phyloP scores from a whole-genome alignment of 2,888 invertebrate genomes.

The Blera fallax region DNA sequence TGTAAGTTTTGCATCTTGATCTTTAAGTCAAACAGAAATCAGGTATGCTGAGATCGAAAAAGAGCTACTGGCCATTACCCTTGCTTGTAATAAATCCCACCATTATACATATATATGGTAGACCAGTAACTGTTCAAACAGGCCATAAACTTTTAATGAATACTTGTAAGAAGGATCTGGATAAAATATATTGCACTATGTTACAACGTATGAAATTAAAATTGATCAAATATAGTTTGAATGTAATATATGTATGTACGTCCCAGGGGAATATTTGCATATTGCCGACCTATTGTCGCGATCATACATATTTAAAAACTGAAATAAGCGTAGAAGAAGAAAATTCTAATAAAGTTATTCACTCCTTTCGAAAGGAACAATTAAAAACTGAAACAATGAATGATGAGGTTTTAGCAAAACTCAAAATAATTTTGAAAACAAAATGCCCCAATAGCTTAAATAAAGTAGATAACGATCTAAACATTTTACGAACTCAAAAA shows the following conservation, averaged over 20 bases:
- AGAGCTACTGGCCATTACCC: slow-evolving; percentile 63
- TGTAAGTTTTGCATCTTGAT: slow-evolving; percentile 7
- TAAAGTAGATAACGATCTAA: not conserved
- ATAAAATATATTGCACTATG: slow-evolving; percentile 19
- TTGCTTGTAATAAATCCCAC: slow-evolving; percentile 76
- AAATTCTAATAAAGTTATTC: not conserved
- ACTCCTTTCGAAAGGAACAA: not conserved
- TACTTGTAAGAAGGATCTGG: slow-evolving; percentile 51
- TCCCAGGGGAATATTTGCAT: slow-evolving; percentile 5
- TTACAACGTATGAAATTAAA: slow-evolving; percentile 39
- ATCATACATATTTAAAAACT: no score
- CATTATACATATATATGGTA: slow-evolving; percentile 73
- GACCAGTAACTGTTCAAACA: slow-evolving; percentile 72
- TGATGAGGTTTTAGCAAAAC: not conserved
- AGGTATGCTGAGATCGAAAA: slow-evolving; percentile 73
- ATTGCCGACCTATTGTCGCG: no score
- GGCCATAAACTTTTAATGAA: slow-evolving; percentile 76
- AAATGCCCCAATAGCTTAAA: not conserved
- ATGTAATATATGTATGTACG: not conserved
- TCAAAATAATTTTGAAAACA: not conserved
- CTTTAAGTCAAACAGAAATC: no score
- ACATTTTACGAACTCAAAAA: not conserved
- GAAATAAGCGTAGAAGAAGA: no score
- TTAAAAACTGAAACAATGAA: not conserved
- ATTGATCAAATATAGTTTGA: slow-evolving; percentile 19